Conservation (phyloP, 2,888 invertebrate species). For the Unio pictorum region DNA sequence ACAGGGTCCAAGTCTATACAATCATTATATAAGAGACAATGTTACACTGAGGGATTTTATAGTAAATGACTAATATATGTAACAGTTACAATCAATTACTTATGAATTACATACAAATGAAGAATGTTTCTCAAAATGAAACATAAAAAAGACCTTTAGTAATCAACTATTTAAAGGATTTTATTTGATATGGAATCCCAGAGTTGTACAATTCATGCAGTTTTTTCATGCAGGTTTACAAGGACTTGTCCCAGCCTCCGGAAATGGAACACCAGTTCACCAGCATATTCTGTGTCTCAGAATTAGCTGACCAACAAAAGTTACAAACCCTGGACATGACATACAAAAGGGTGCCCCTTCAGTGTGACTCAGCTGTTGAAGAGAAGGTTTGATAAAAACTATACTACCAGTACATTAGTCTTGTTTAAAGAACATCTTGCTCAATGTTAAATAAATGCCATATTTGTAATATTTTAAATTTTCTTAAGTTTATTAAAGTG, state of each 20-base stretch:
- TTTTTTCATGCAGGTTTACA: conserved; percentile 53
- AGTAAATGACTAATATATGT: too few relatives aligned
- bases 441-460: too few relatives aligned
- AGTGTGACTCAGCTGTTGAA: conserved; percentile 51
- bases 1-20: too few relatives aligned
- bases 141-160: not conserved
- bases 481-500: too few relatives aligned
- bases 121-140: not conserved
- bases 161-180: too few relatives aligned
- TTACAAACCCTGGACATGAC: conserved; percentile 57
- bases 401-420: not conserved
- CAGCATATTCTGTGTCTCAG: conserved; percentile 58
- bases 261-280: conserved; percentile 42
- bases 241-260: conserved; percentile 52
- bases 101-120: not conserved
- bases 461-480: too few relatives aligned
- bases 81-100: too few relatives aligned
- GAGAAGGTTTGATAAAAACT: conserved; percentile 47
- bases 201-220: too few relatives aligned
- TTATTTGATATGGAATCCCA: too few relatives aligned
- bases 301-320: conserved; percentile 59
- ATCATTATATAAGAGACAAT: too few relatives aligned
- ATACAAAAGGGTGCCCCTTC: conserved; percentile 63
- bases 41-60: too few relatives aligned
- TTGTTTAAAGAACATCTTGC: too few relatives aligned